phyloP scores from a whole-genome alignment of 2,113 vertebrate species.

The Gymnobelideus leadbeateri region DNA sequence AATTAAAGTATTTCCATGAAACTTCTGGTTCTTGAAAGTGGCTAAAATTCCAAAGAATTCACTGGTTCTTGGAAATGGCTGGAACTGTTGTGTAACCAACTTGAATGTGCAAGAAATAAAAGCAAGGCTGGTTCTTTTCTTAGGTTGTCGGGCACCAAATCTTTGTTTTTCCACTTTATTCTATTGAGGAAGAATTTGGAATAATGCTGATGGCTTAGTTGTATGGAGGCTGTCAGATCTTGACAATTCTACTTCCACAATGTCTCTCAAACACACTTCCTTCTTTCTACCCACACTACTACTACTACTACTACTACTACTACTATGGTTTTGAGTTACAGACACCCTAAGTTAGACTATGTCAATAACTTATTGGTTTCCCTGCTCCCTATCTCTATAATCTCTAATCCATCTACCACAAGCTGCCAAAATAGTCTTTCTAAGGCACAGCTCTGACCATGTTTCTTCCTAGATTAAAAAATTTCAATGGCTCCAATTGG shows the following conservation, averaged over 20 bases:
- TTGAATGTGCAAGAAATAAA: not conserved
- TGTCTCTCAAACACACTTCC: not conserved
- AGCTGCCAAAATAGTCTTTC: not conserved
- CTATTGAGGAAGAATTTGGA: not conserved
- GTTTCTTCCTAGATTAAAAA: not conserved
- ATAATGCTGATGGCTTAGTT: not conserved
- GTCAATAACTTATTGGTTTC: not conserved
- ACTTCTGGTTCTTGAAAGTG: not conserved
- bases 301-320: not conserved
- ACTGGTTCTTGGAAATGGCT: not conserved
- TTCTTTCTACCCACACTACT: not conserved
- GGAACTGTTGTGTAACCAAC: not conserved
- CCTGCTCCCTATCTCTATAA: not conserved
- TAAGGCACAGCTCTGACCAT: not conserved
- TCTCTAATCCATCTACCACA: not conserved
- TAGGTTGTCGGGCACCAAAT: not conserved
- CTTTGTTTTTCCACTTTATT: not conserved
- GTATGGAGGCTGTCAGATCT: not conserved
- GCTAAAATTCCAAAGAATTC: not conserved
- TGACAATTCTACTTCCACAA: not conserved
- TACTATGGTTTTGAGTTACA: not conserved
- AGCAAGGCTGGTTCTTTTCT: not conserved
- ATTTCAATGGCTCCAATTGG: not conserved
- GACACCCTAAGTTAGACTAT: not conserved
- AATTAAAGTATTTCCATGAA: not conserved